A percentile compares a stretch with the other conserved stretches of the same genome.
Evolutionary conservation across 2,113 vertebrate species (phyloP).

Genomic region (Eupsittula cactorum): DNA sequence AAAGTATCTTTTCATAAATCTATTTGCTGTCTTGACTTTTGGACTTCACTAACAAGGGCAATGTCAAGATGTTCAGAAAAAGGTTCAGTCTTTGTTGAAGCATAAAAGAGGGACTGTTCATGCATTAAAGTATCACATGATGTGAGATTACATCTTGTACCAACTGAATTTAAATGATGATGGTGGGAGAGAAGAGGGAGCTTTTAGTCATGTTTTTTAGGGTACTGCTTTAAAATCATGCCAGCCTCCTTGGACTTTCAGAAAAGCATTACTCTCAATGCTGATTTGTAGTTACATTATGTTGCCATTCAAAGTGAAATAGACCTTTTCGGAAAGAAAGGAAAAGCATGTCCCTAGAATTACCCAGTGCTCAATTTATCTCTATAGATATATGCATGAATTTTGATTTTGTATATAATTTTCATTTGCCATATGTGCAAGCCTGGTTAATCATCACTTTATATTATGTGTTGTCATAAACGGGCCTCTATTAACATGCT

Average conservation of each 20-base stretch:
- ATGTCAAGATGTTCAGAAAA: neutral
- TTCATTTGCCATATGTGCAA: neutral
- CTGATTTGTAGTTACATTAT: neutral
- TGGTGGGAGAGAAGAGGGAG: neutral
- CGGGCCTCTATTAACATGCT: neutral
- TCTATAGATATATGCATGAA: neutral
- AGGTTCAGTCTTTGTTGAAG: neutral
- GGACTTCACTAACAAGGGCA: neutral
- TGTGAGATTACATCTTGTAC: neutral
- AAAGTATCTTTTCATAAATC: neutral
- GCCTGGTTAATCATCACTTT: neutral
- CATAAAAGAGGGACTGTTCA: neutral
- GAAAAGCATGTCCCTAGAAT: neutral
- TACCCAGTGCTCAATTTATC: neutral
- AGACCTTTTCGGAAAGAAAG: neutral
- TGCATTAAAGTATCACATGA: neutral
- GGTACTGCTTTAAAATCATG: neutral
- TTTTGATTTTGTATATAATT: neutral
- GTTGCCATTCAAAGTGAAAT: neutral
- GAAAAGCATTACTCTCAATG: neutral
- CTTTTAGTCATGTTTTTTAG: neutral
- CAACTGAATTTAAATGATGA: neutral
- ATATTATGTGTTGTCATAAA: neutral
- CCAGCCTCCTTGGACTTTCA: neutral
- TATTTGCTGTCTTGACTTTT: neutral